These are phyloP conservation scores for Lamprotornis superbus DNA, from an alignment of 2,113 vertebrate species.

Conservation along the genomic window DNA sequence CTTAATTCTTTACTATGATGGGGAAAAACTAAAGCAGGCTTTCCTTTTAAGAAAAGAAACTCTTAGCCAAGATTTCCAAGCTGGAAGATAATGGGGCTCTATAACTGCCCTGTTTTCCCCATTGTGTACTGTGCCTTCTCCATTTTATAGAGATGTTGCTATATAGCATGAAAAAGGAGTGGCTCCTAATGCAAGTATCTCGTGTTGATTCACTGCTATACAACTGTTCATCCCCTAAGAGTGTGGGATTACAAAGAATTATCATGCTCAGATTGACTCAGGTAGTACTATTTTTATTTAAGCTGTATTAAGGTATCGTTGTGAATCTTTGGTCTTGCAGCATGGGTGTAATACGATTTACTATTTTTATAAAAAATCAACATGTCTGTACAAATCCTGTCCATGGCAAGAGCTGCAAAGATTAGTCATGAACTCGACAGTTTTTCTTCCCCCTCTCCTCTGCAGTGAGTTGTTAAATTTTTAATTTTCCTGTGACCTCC, in stretches of 20 bases:
- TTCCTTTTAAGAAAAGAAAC: background rate
- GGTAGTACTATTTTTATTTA: conserved; percentile 62
- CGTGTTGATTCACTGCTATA: conserved; percentile 43
- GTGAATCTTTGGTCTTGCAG: conserved; percentile 58
- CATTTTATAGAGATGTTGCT: background rate
- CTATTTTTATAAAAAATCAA: conserved; percentile 73
- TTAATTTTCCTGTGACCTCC: background rate
- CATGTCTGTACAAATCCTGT: conserved; percentile 62
- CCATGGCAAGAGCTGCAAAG: conserved; percentile 30
- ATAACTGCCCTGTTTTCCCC: background rate
- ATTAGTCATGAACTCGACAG: background rate
- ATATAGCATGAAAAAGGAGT: background rate
- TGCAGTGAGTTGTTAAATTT: background rate
- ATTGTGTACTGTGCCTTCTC: background rate
- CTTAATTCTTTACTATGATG: background rate
- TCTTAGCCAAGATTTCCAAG: background rate
- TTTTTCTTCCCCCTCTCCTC: background rate
- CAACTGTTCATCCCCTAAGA: conserved; percentile 39
- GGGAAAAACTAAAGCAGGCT: background rate
- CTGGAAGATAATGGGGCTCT: background rate
- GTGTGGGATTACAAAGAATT: conserved; percentile 58
- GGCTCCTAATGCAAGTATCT: conserved; percentile 20
- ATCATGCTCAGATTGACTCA: conserved; percentile 59
- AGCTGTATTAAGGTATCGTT: conserved; percentile 76
- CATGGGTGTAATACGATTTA: conserved; percentile 70